Conservation (phyloP, 2,888 invertebrate genomes). For the Synanthedon vespiformis region DNA sequence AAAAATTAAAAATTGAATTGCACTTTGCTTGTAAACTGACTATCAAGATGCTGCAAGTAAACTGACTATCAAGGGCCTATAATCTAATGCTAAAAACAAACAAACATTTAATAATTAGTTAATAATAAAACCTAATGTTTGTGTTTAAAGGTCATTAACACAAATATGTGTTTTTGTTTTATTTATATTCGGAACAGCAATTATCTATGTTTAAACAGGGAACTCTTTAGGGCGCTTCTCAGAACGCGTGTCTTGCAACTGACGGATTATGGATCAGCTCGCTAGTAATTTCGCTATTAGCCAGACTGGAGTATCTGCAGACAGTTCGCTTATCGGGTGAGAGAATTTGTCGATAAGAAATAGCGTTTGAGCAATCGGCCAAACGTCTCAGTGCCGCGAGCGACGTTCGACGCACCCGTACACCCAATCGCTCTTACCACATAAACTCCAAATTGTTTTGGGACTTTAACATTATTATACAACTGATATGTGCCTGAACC, state of each 20-base stretch:
- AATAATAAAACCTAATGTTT: too few relatives aligned
- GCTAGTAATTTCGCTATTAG: not conserved
- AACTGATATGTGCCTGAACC: slow-evolving; percentile 39
- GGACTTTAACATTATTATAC: slow-evolving; percentile 38
- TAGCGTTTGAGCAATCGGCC: slow-evolving; percentile 31
- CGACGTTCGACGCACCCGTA: slow-evolving; percentile 38
- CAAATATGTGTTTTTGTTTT: not conserved
- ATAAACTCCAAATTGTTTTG: slow-evolving; percentile 18
- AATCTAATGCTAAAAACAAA: too few relatives aligned
- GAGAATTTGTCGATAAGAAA: slow-evolving; percentile 50
- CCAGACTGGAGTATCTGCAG: slow-evolving; percentile 13
- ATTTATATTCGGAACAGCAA: too few relatives aligned
- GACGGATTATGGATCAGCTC: not conserved
- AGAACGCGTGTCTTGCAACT: too few relatives aligned
- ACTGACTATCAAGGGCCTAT: too few relatives aligned
- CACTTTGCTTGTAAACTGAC: too few relatives aligned
- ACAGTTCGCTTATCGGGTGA: slow-evolving; percentile 47
- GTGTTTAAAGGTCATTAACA: not conserved
- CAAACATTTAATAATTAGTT: too few relatives aligned
- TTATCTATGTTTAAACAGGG: too few relatives aligned
- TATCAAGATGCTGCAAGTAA: too few relatives aligned
- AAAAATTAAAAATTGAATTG: too few relatives aligned
- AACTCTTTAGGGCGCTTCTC: too few relatives aligned
- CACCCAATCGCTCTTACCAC: slow-evolving; percentile 10
- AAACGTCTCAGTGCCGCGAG: slow-evolving; percentile 35